Evolutionary conservation across 2,113 vertebrate genomes (phyloP), one percentile per base, ranked within the genome.

Genomic region (Hyaena hyaena): DNA sequence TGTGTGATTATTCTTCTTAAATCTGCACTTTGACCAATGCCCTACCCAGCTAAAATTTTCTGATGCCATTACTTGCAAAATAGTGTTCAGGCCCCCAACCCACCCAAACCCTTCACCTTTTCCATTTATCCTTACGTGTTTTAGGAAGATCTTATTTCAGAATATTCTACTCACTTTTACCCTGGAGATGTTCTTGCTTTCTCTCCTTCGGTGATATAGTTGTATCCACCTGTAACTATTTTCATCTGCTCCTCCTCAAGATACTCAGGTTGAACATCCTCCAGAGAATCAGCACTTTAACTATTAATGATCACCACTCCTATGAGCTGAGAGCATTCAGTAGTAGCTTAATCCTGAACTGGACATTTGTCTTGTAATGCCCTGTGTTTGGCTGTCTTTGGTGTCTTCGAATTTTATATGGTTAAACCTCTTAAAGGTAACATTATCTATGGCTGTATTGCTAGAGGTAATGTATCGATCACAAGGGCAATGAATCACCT

Each of bases 371-470:
- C 74, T 8, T 35, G 14, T 31, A 45, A 71, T 35, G 8, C 16
- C 23, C 77, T 68, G 14, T 43, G 2, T 65, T 84, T 88, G 66
- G 4, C 10, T 19, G 1, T 53, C 69, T 90, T 83, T 93, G 23
- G 39, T 71, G 87, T 84, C 93, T 92, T 80, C 53, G 82, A 95
- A 96, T 90, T 90, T 43, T 81, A 21, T 39, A 65, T 66, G 28
- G 73, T 65, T 65, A 76, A 39, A 15, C 58, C 12, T 76, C 50
- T 92, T 73, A 84, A 53, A 83, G 31, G 58, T 35, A 48, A 80
- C 24, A 86, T 95, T 87, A 61, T 92, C 61, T 84, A 48, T 65
- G 31, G 7, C 85, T 79, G 5, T 53, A 26, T 48, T 24, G 10
- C n/a, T 87, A 28, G n/a, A 76, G 33, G 11, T 50, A 55, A 68